phyloP scores from a whole-genome alignment of 2,888 invertebrate genomes.

The Leucophora obtusa region DNA sequence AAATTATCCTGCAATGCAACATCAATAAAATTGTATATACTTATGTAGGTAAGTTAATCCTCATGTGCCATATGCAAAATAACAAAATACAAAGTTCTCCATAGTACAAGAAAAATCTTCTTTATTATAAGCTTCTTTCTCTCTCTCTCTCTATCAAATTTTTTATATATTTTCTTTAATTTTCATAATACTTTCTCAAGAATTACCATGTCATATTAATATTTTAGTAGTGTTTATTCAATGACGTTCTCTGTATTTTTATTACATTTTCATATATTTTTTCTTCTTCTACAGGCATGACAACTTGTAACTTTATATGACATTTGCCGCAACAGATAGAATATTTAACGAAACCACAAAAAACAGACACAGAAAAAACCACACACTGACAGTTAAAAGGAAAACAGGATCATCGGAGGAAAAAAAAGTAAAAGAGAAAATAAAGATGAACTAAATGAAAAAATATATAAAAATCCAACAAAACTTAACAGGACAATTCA shows the following conservation, averaged over 20 bases:
- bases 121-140: slow-evolving; percentile 23
- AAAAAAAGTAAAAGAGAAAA: neutral
- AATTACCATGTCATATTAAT: slow-evolving; percentile 63
- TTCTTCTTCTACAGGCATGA: slow-evolving; percentile 39
- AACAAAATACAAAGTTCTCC: neutral
- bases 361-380: slow-evolving; percentile 10
- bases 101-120: neutral
- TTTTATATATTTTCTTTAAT: slow-evolving; percentile 40
- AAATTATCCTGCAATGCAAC: no score
- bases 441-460: slow-evolving; percentile 12
- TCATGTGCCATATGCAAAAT: neutral
- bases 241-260: slow-evolving; percentile 41
- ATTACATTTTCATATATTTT: slow-evolving; percentile 28
- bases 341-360: slow-evolving; percentile 61
- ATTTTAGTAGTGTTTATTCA: slow-evolving; percentile 53
- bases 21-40: neutral
- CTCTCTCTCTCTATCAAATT: neutral
- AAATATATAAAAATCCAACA: slow-evolving; percentile 16
- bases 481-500: slow-evolving; percentile 47
- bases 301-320: slow-evolving; percentile 63
- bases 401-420: slow-evolving; percentile 15
- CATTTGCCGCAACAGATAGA: slow-evolving; percentile 64
- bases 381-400: slow-evolving; percentile 24
- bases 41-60: no score
- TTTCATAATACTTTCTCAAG: slow-evolving; percentile 59